phyloP scores from a whole-genome alignment of 2,797 vertebrate species.

The Anguilla obscura region DNA sequence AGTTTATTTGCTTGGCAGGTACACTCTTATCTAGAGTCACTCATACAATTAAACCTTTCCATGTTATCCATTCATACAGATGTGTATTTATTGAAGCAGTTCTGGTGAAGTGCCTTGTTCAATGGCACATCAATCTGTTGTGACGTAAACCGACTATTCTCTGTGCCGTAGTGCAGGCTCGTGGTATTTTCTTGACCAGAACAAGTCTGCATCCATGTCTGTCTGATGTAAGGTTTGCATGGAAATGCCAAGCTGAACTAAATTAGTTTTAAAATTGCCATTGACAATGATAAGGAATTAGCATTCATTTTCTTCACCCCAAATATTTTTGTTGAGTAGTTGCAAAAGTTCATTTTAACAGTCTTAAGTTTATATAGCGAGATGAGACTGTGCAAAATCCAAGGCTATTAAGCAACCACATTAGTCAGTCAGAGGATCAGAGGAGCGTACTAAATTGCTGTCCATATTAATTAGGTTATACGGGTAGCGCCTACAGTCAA shows the following conservation, averaged over 20 bases:
- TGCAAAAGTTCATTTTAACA: too few species aligned
- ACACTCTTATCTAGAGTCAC: slow-evolving; percentile 15
- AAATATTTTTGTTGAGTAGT: too few species aligned
- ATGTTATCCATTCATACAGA: slow-evolving; percentile 37
- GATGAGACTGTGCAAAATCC: too few species aligned
- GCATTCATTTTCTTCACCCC: too few species aligned
- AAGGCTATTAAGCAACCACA: too few species aligned
- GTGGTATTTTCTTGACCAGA: neutral
- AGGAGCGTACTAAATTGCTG: too few species aligned
- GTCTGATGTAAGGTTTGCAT: neutral
- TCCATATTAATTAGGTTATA: too few species aligned
- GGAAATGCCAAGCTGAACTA: neutral
- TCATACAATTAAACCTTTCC: slow-evolving; percentile 26
- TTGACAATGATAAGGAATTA: too few species aligned
- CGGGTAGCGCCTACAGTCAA: too few species aligned
- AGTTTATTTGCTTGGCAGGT: neutral
- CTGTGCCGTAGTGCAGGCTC: neutral
- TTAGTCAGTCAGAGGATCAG: too few species aligned
- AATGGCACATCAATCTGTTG: neutral
- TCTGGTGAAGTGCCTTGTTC: neutral
- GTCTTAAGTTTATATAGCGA: too few species aligned
- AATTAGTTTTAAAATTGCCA: too few species aligned
- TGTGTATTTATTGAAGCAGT: slow-evolving; percentile 38
- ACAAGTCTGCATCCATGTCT: neutral
- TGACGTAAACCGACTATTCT: neutral